Evolutionary conservation across 2,888 invertebrate genomes (phyloP).

Genomic region (Chorisops tibialis): DNA sequence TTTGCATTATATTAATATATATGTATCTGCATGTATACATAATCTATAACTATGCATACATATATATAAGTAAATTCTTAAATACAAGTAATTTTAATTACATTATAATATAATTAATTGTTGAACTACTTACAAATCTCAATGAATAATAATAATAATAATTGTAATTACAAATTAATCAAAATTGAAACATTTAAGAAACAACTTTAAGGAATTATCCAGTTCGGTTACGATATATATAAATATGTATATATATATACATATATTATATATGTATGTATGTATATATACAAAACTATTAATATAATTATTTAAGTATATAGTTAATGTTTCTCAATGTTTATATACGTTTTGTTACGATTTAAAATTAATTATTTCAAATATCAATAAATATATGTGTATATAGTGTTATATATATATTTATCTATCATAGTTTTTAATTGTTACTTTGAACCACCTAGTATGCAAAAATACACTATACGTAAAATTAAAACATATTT

Average conservation of each 20-base stretch:
- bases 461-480: slow-evolving; percentile 15
- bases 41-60: slow-evolving; percentile 23
- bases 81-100: slow-evolving; percentile 24
- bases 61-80: slow-evolving; percentile 20
- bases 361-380: slow-evolving; percentile 15
- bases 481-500: slow-evolving; percentile 11
- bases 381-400: slow-evolving; percentile 21
- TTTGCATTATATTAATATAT: slow-evolving; percentile 16
- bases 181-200: slow-evolving; percentile 24
- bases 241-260: slow-evolving; percentile 3
- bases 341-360: slow-evolving; percentile 4
- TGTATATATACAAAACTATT: slow-evolving; percentile 8
- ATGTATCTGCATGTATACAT: slow-evolving; percentile 18
- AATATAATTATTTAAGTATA: not conserved
- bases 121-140: slow-evolving; percentile 24
- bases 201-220: slow-evolving; percentile 11
- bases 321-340: slow-evolving; percentile 10
- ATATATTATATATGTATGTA: not conserved
- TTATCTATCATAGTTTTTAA: slow-evolving; percentile 9
- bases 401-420: slow-evolving; percentile 11
- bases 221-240: not conserved
- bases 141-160: slow-evolving; percentile 19
- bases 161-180: slow-evolving; percentile 15
- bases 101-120: slow-evolving; percentile 15
- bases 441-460: slow-evolving; percentile 17